A percentile compares a stretch with the other conserved stretches of the same genome.
Evolutionary conservation across 2,113 vertebrate species (phyloP).

Genomic region (Atractosteus spatula): DNA sequence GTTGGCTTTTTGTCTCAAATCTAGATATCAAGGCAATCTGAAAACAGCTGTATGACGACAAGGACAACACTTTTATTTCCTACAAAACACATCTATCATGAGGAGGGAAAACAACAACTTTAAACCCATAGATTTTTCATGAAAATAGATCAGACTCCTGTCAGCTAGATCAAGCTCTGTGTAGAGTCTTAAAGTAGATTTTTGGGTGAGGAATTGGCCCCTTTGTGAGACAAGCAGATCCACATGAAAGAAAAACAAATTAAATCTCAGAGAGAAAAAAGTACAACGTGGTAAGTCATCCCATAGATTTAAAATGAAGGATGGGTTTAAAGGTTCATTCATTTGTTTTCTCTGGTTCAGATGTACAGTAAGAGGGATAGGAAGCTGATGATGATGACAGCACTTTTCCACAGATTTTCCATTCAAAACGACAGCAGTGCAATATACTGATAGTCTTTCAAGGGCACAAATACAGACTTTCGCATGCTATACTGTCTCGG

Average conservation of each 20-base stretch:
- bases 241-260: constrained; percentile 29
- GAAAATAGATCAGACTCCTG: constrained; percentile 29
- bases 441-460: constrained; percentile 14
- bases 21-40: neutral
- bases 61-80: constrained; percentile 19
- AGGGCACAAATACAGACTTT: constrained; percentile 15
- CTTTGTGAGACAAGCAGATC: constrained; percentile 26
- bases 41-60: neutral
- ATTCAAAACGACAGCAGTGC: neutral
- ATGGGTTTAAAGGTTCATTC: constrained; percentile 25
- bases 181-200: constrained; percentile 1
- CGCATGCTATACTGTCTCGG: constrained; percentile 11
- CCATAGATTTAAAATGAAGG: constrained; percentile 22
- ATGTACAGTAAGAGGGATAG: neutral
- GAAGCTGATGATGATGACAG: constrained; percentile 19
- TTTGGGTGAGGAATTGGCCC: constrained; percentile 5
- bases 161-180: constrained; percentile 27
- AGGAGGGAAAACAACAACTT: constrained; percentile 8
- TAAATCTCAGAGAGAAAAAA: constrained; percentile 31
- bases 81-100: neutral
- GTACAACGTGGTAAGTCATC: constrained; percentile 1
- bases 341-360: constrained; percentile 12
- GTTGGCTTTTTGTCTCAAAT: constrained; percentile 1
- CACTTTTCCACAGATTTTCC: constrained; percentile 19
- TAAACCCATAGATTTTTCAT: constrained; percentile 12